Evolutionary conservation across 2,113 vertebrate genomes (phyloP).

Genomic region (Tricholaema leucomelas): DNA sequence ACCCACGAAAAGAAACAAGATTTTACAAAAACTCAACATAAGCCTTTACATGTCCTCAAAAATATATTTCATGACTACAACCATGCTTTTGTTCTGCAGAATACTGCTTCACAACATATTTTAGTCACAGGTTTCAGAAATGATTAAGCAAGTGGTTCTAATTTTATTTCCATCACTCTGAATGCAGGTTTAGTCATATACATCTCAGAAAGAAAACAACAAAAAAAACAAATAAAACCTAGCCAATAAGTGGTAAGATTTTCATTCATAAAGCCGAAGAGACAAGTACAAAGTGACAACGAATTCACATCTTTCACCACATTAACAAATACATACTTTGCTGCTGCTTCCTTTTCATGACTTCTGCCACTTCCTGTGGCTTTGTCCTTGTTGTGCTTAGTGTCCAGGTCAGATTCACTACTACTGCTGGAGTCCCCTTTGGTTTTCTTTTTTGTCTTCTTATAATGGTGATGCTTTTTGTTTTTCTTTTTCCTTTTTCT

Average conservation of each 20-base stretch:
- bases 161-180: not conserved
- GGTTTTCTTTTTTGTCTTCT: conserved; percentile 71
- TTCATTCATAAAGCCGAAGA: not conserved
- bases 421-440: conserved; percentile 66
- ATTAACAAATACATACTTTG: conserved; percentile 50
- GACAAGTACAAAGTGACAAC: not conserved
- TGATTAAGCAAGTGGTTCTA: not conserved
- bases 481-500: conserved; percentile 85
- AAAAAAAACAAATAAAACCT: not conserved
- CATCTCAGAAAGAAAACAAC: not conserved
- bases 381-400: conserved; percentile 73
- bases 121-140: not conserved
- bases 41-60: not conserved
- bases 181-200: not conserved
- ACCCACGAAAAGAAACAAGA: not conserved
- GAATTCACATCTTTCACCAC: not conserved
- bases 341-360: not conserved
- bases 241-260: not conserved
- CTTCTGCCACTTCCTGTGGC: not conserved
- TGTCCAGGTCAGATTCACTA: conserved; percentile 72
- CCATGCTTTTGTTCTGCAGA: not conserved
- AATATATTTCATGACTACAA: not conserved
- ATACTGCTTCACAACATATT: not conserved
- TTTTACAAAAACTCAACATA: not conserved
- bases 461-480: conserved; percentile 75